These are phyloP conservation scores for Noctua janthe DNA, from an alignment of 2,888 invertebrate genomes.

Conservation along the genomic window DNA sequence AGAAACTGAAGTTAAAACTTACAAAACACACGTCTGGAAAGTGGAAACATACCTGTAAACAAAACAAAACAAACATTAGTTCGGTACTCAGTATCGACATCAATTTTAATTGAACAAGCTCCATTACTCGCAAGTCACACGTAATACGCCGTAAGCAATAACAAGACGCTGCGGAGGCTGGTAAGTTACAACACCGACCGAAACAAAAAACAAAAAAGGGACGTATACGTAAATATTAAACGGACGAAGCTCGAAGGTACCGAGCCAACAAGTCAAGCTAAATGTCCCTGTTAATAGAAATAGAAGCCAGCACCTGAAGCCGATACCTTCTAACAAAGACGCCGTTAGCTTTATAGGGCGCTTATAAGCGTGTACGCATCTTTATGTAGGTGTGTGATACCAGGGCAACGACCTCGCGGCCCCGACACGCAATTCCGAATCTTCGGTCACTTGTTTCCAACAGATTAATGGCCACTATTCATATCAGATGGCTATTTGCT, in stretches of 20 bases:
- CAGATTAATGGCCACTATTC: slow-evolving; percentile 76
- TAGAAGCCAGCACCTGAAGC: slow-evolving; percentile 61
- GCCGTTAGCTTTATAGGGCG: slow-evolving; percentile 65
- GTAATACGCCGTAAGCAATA: slow-evolving; percentile 45
- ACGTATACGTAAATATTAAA: slow-evolving; percentile 70
- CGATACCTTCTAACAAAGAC: slow-evolving; percentile 65
- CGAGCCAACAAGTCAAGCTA: slow-evolving; percentile 70
- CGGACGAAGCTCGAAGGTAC: slow-evolving; percentile 56
- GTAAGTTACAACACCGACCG: slow-evolving; percentile 16
- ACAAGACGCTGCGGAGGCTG: slow-evolving; percentile 37
- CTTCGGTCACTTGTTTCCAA: slow-evolving; percentile 75
- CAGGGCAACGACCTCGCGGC: slow-evolving; percentile 63
- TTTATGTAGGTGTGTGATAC: slow-evolving; percentile 60
- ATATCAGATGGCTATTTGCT: slow-evolving; percentile 74
- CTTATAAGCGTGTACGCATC: slow-evolving; percentile 67
- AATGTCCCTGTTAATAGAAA: slow-evolving; percentile 75
- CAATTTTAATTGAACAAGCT: slow-evolving; percentile 42
- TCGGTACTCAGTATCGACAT: slow-evolving; percentile 53
- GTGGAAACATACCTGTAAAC: slow-evolving; percentile 58
- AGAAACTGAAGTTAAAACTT: slow-evolving; percentile 20
- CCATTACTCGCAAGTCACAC: slow-evolving; percentile 22
- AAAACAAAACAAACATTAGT: slow-evolving; percentile 67
- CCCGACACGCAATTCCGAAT: slow-evolving; percentile 69
- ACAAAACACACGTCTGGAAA: slow-evolving; percentile 16
- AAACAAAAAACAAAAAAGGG: slow-evolving; percentile 37